Percentiles rank a stretch among this genome's conserved stretches.
Evolutionary conservation across 2,888 invertebrate species (phyloP).

Genomic region (Drosophila multiciliata): DNA sequence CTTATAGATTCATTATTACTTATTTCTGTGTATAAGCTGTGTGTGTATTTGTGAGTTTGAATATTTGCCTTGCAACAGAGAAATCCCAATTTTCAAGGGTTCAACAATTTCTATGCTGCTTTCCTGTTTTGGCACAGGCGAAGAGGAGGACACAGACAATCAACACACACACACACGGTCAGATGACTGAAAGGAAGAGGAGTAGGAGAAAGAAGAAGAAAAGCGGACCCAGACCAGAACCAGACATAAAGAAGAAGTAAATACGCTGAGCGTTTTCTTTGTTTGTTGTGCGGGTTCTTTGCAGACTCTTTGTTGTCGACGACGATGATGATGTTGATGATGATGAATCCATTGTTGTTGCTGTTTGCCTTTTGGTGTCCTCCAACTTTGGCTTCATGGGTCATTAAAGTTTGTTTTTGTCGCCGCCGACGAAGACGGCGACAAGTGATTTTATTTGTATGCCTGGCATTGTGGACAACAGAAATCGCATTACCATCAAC

Average conservation of each 20-base stretch:
- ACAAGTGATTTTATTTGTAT: constrained; percentile 44
- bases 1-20: constrained; percentile 4
- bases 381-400: constrained; percentile 50
- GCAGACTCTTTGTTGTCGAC: constrained; percentile 53
- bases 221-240: constrained; percentile 44
- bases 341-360: constrained; percentile 8
- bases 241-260: constrained; percentile 43
- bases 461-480: constrained; percentile 7
- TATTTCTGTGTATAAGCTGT: constrained; percentile 6
- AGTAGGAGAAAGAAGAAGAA: background rate
- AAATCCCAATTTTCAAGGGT: constrained; percentile 54
- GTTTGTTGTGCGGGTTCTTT: constrained; percentile 38
- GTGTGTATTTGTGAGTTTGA: constrained; percentile 4
- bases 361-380: constrained; percentile 33
- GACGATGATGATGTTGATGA: background rate
- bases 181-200: constrained; percentile 3
- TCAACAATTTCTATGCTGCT: constrained; percentile 64
- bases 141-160: constrained; percentile 32
- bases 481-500: constrained; percentile 32
- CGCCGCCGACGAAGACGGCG: constrained; percentile 1
- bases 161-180: constrained; percentile 12
- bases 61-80: constrained; percentile 20
- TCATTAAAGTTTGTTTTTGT: constrained; percentile 45
- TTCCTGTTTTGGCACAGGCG: constrained; percentile 64
- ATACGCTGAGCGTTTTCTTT: constrained; percentile 48